Conservation (phyloP, 2,113 vertebrate genomes). For the Dromas ardeola region DNA sequence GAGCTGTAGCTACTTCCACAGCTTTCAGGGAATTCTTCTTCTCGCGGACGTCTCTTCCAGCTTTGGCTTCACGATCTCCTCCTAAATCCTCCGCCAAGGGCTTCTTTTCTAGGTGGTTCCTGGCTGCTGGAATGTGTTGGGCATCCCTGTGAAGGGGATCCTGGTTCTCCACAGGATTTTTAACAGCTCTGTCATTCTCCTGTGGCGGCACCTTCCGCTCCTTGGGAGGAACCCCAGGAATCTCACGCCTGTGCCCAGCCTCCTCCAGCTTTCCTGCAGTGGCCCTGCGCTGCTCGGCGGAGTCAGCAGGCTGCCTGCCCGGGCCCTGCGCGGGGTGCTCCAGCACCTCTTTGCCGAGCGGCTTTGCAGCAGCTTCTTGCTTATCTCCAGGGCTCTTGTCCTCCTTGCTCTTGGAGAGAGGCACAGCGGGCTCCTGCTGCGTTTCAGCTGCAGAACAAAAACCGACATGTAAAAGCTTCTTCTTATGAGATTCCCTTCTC, state of each 20-base stretch:
- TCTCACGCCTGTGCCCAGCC: background rate
- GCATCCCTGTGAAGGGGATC: background rate
- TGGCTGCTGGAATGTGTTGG: constrained; percentile 7
- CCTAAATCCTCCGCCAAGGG: background rate
- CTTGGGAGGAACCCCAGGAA: background rate
- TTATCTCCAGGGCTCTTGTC: background rate
- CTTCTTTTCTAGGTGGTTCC: constrained; percentile 58
- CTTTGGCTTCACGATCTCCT: constrained; percentile 41
- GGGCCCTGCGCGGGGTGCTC: background rate
- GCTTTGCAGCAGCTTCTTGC: background rate
- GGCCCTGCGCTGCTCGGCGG: background rate
- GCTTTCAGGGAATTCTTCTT: constrained; percentile 36
- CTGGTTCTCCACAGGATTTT: background rate
- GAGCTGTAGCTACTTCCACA: constrained; percentile 45
- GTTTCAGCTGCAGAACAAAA: constrained; percentile 3
- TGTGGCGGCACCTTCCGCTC: background rate
- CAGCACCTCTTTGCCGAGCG: background rate
- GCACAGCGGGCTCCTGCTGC: background rate
- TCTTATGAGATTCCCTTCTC: background rate
- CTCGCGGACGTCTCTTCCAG: constrained; percentile 23
- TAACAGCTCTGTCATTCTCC: background rate
- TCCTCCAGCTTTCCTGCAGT: background rate
- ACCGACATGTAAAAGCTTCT: accelerated
- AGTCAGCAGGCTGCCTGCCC: background rate
- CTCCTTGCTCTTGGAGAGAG: constrained; percentile 30